Conservation (phyloP, 2,113 vertebrate genomes). For the Acanthisitta chloris region DNA sequence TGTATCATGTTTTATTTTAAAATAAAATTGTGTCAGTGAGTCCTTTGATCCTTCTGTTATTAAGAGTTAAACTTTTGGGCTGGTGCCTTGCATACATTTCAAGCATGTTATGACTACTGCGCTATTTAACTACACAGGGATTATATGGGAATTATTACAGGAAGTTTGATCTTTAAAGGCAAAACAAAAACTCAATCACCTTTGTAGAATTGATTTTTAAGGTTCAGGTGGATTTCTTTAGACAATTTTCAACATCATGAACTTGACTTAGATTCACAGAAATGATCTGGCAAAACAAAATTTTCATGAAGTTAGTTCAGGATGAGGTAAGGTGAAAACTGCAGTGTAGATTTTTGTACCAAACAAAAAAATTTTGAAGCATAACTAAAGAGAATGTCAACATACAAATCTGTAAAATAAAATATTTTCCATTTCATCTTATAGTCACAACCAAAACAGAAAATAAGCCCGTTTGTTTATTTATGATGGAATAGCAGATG, state of each 20-base stretch:
- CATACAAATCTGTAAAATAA: not conserved
- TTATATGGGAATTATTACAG: slow-evolving; percentile 47
- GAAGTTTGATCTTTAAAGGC: slow-evolving; percentile 56
- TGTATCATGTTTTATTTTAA: slow-evolving; percentile 48
- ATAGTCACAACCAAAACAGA: not conserved
- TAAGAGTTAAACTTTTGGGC: not conserved
- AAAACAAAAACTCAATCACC: slow-evolving; percentile 3
- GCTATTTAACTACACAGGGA: slow-evolving; percentile 28
- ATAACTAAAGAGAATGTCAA: not conserved
- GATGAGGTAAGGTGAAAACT: not conserved
- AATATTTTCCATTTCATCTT: not conserved
- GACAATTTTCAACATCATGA: not conserved
- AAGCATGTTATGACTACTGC: slow-evolving; percentile 7
- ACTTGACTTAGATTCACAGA: not conserved
- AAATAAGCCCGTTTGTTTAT: not conserved
- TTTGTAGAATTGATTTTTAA: slow-evolving; percentile 14
- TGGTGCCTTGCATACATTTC: slow-evolving; percentile 15
- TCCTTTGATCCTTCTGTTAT: slow-evolving; percentile 43
- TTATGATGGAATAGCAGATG: not conserved
- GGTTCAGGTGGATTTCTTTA: not conserved
- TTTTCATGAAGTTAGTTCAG: not conserved
- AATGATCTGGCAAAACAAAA: not conserved
- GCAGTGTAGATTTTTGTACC: not conserved
- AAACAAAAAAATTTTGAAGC: not conserved
- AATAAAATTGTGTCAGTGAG: slow-evolving; percentile 8